A percentile compares a stretch with the other conserved stretches of the same genome.
These are phyloP conservation scores for Prionailurus viverrinus DNA, from an alignment of 2,113 vertebrate genomes.

Conservation along the genomic window DNA sequence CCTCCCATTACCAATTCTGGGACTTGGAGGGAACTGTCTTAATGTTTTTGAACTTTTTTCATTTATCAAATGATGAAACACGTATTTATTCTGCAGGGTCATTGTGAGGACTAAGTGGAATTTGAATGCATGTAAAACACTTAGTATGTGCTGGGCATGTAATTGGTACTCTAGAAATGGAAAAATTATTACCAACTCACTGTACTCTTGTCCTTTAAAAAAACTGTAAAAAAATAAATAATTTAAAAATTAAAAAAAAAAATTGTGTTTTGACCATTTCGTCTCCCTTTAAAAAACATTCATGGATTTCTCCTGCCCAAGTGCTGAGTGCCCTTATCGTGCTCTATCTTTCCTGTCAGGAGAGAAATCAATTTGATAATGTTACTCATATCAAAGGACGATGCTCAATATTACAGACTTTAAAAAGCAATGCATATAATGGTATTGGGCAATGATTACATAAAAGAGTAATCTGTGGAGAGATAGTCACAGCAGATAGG, in stretches of 20 bases:
- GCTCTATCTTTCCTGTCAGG: not conserved
- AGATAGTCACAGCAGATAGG: not conserved
- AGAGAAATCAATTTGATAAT: constrained; percentile 34
- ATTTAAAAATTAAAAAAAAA: no score
- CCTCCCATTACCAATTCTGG: not conserved
- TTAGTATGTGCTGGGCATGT: not conserved
- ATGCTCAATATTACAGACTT: constrained; percentile 4
- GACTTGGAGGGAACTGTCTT: not conserved
- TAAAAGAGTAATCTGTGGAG: constrained; percentile 40
- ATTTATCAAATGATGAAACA: constrained; percentile 9
- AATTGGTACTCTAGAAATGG: constrained; percentile 6
- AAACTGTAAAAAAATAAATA: not conserved
- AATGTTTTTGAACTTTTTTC: constrained; percentile 9
- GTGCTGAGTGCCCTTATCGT: not conserved
- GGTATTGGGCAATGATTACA: not conserved
- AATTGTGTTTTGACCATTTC: not conserved
- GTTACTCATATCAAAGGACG: not conserved
- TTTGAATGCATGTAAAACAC: not conserved
- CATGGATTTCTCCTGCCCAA: not conserved
- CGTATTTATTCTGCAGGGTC: not conserved
- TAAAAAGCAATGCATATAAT: not conserved
- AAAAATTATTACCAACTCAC: constrained; percentile 50
- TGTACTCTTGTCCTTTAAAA: not conserved
- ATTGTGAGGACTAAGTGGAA: not conserved
- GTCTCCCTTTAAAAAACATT: not conserved